phyloP scores from a whole-genome alignment of 2,888 invertebrate species.

The Aethes cnicana region DNA sequence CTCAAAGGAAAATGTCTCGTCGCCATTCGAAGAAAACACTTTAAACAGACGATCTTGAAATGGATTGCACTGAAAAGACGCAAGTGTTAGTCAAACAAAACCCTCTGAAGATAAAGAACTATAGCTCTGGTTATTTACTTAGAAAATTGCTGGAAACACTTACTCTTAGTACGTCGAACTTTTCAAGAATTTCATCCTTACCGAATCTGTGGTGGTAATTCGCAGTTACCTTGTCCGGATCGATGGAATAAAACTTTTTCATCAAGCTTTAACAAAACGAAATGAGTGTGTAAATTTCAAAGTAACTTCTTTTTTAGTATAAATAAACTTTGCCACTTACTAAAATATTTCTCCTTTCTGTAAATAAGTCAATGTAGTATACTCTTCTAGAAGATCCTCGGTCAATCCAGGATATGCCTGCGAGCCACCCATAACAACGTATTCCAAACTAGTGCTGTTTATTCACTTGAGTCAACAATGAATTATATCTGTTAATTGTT shows the following conservation, averaged over 20 bases:
- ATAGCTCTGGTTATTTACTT: no score
- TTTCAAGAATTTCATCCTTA: constrained; percentile 76
- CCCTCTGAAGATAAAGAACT: no score
- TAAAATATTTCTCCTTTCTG: constrained; percentile 83
- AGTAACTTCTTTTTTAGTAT: background rate
- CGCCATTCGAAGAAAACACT: constrained; percentile 88
- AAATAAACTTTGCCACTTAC: constrained; percentile 66
- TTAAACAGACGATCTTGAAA: constrained; percentile 87
- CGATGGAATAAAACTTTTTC: constrained; percentile 80
- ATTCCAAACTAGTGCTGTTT: background rate
- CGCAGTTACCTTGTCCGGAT: constrained; percentile 61
- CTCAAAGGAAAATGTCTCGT: constrained; percentile 88
- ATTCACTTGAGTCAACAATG: constrained; percentile 23
- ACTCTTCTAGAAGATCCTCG: constrained; percentile 83
- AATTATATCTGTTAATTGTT: constrained; percentile 1
- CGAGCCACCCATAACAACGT: constrained; percentile 71
- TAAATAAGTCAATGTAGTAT: constrained; percentile 83
- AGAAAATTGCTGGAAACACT: no score
- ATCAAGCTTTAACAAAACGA: constrained; percentile 71
- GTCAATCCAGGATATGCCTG: constrained; percentile 76
- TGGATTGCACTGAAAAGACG: constrained; percentile 85
- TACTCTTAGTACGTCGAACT: constrained; percentile 86
- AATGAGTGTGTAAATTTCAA: background rate
- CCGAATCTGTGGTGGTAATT: constrained; percentile 78
- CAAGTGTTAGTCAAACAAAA: no score